Base-by-base conservation (phyloP, 1,140 invertebrate genomes). In the Heliconius hermathena region DNA sequence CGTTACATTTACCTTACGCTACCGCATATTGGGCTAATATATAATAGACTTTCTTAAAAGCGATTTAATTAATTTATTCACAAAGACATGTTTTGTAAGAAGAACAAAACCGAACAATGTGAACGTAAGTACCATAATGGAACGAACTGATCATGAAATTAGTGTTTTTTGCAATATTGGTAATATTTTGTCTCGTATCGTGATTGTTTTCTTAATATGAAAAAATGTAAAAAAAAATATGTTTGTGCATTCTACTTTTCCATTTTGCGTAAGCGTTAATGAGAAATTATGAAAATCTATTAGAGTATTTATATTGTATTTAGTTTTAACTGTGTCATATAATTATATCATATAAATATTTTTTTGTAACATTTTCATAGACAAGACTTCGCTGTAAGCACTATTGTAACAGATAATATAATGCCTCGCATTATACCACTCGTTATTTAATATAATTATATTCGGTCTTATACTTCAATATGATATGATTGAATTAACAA, bases 21-120 rank as follows among this genome's bases (percentile, higher is more conserved):
- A 29, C 60, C 60, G 22, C 60, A 66, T 66, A 66, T 66, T 29
- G 22, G 60, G 8, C 13, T 66, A 66, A 66, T 29, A 66, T 66
- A 29, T 60, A 60, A 60, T 60, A 11, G 57, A 66, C 60, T 66
- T 66, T 66, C 60, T 66, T 66, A 18, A 29, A 66, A 66, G 22
- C 60, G 6, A 52, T 52, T 52, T 20, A 66, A 66, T 66, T 66
- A 66, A 29, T 66, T 66, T 66, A 29, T 29, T 66, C 26, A 66
- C 60, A 66, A 66, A 66, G 26, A 29, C 60, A 66, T 29, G 26
- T 66, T 29, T 29, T 66, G 60, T 26, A 66, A 66, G 60, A 66
- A n/a, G 22, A 26, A 66, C 60, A 66, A 66, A 66, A 66, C 26
- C 26, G n/a, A 66, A 66, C 26, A 26, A 66, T 66, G 54, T 4